Evolutionary conservation across 64 coral and sea anemone genomes (phyloP).

Genomic region (Cladopsammia gracilis): DNA sequence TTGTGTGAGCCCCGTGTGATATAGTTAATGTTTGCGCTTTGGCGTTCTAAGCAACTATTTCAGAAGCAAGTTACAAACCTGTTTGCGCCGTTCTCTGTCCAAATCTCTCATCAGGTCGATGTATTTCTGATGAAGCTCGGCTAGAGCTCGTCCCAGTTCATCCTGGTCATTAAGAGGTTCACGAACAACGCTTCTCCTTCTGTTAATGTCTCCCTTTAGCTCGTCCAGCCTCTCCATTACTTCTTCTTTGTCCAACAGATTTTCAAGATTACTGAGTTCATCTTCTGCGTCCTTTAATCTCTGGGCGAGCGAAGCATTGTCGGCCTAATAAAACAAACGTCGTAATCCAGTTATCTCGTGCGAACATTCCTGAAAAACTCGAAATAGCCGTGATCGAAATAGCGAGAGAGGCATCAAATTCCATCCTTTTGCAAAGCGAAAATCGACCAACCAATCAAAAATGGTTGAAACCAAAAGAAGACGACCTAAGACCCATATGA

Average conservation of each 20-base stretch:
- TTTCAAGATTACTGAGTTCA: slow-evolving; percentile 61
- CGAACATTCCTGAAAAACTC: too few relatives aligned
- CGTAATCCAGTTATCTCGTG: too few relatives aligned
- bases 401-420: background rate
- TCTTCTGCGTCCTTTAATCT: slow-evolving; percentile 74
- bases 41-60: too few relatives aligned
- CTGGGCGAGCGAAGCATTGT: slow-evolving; percentile 64
- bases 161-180: slow-evolving; percentile 60
- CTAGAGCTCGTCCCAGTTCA: slow-evolving; percentile 77
- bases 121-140: slow-evolving; percentile 79
- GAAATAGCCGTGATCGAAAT: background rate
- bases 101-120: slow-evolving; percentile 66
- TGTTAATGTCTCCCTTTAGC: slow-evolving; percentile 76
- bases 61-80: slow-evolving; percentile 28
- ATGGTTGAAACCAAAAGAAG: too few relatives aligned
- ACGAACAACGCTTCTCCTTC: slow-evolving; percentile 32
- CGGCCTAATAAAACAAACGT: slow-evolving; percentile 13
- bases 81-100: slow-evolving; percentile 71
- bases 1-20: too few relatives aligned
- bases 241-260: slow-evolving; percentile 75
- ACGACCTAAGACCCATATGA: too few relatives aligned
- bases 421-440: too few relatives aligned
- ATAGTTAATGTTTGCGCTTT: too few relatives aligned
- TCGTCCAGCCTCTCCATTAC: slow-evolving; percentile 73
- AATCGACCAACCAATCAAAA: too few relatives aligned